Base-by-base conservation (phyloP, 2,797 vertebrate species). In the Thaleichthys pacificus region DNA sequence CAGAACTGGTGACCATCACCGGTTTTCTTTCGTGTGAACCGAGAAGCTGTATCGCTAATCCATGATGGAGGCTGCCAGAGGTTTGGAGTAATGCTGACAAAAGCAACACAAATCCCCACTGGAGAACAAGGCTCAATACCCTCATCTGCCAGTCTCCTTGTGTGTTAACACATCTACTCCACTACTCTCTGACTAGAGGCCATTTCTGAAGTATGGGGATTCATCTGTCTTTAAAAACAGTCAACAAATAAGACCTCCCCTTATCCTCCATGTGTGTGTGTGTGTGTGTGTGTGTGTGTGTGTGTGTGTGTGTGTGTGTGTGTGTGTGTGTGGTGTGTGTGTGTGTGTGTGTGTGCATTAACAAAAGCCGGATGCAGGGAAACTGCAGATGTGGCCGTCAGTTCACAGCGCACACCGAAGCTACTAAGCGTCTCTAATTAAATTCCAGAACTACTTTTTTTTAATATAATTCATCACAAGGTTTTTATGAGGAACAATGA, bases 401-500 rank as follows among this genome's bases (percentile, higher is more conserved):
- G 56, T 72, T 65, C 51, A 28, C 28, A 66, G 70, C 38, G 19
- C 67, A 63, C 66, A 63, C 63, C 70, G 30, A 60, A 61, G 32
- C 42, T 69, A 61, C 54, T 49, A 28, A 54, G 28, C 69, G 70
- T 26, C 79, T 62, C 61, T 81, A 88, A 89, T 88, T 85, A 82
- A 80, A 85, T 81, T 76, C 54, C 4, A 7, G 63, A 68, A 66
- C 5, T 42, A 42, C 38, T 42, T 77, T 58, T 84, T 88, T 89
- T 80, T 81, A 19, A 79, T 86, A 87, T 56, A 83, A 82, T 85
- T 85, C 76, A 84, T 89, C 88, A 85, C 71, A 77, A 89, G 83
- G 77, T 85, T 91, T 82, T 85, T 79, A 88, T 91, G 87, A 86
- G 87, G 82, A 87, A 86, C 82, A 88, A 88, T 85, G 79, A 75